A percentile compares a stretch with the other conserved stretches of the same genome.
Conservation (phyloP, 2,113 vertebrate species). For the Sander vitreus region DNA sequence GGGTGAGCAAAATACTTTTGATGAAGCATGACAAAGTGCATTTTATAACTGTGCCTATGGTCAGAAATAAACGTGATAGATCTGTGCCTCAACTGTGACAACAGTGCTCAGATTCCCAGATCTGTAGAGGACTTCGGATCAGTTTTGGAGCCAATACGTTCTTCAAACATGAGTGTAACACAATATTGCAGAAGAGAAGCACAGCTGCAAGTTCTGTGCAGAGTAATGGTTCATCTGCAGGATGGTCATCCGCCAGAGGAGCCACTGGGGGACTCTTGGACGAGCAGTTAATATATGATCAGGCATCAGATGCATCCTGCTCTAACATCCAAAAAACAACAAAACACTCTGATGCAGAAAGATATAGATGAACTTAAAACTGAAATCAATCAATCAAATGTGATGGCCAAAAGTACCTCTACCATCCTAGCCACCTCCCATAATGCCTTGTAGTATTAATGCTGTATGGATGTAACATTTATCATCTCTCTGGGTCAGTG, state of each 20-base stretch:
- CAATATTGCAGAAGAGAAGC: slow-evolving; percentile 23
- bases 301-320: slow-evolving; percentile 27
- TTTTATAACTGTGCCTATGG: not conserved
- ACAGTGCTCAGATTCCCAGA: not conserved
- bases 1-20: no score
- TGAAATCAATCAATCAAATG: not conserved
- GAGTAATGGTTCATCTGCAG: slow-evolving; percentile 42
- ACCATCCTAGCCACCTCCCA: not conserved
- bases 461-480: slow-evolving; percentile 27
- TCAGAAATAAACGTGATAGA: slow-evolving; percentile 17
- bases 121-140: slow-evolving; percentile 39
- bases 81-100: not conserved
- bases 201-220: slow-evolving; percentile 41
- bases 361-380: not conserved
- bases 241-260: slow-evolving; percentile 38
- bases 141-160: slow-evolving; percentile 15
- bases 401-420: not conserved
- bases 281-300: not conserved
- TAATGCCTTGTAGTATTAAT: slow-evolving; percentile 13
- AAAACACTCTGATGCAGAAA: slow-evolving; percentile 5
- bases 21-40: not conserved
- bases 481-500: not conserved
- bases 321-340: slow-evolving; percentile 27
- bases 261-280: slow-evolving; percentile 13
- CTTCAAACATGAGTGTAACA: slow-evolving; percentile 27